These are phyloP conservation scores for Blastobasis lacticolella DNA, from an alignment of 2,888 invertebrate genomes.

Conservation along the genomic window DNA sequence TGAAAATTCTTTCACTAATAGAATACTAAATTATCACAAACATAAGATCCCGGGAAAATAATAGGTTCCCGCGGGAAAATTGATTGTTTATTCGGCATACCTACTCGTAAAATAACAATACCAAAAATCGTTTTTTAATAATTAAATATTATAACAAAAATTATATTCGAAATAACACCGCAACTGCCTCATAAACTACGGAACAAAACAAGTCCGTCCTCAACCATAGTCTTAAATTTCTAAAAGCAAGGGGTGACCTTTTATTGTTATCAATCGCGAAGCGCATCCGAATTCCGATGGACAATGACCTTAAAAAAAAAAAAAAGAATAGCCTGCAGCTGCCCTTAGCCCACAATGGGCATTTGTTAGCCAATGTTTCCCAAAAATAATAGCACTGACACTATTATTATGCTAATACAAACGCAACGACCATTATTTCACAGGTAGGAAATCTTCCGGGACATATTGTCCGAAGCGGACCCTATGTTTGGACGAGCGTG, in stretches of 20 bases:
- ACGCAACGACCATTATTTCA: conserved; percentile 57
- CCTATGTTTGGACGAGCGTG: conserved; percentile 39
- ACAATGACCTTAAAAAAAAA: conserved; percentile 49
- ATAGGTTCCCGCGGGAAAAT: too few species aligned
- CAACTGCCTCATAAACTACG: too few species aligned
- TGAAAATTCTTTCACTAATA: too few species aligned
- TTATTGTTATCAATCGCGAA: conserved; percentile 27
- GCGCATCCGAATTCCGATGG: conserved; percentile 52
- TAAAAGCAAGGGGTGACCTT: conserved; percentile 28
- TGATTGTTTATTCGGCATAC: too few species aligned
- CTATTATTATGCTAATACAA: conserved; percentile 68
- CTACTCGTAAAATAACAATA: too few species aligned
- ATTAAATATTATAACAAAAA: too few species aligned
- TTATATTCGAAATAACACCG: too few species aligned
- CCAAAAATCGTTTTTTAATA: too few species aligned
- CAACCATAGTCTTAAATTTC: too few species aligned
- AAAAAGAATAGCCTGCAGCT: conserved; percentile 48
- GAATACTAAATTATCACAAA: too few species aligned
- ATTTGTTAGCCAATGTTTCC: conserved; percentile 56
- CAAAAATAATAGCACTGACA: conserved; percentile 54
- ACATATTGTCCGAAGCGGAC: conserved; percentile 35
- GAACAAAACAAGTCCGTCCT: too few species aligned
- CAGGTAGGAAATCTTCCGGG: conserved; percentile 61
- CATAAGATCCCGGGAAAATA: too few species aligned
- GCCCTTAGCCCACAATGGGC: conserved; percentile 46